Base-by-base conservation (phyloP, 2,113 vertebrate genomes). In the Hoplias malabaricus region DNA sequence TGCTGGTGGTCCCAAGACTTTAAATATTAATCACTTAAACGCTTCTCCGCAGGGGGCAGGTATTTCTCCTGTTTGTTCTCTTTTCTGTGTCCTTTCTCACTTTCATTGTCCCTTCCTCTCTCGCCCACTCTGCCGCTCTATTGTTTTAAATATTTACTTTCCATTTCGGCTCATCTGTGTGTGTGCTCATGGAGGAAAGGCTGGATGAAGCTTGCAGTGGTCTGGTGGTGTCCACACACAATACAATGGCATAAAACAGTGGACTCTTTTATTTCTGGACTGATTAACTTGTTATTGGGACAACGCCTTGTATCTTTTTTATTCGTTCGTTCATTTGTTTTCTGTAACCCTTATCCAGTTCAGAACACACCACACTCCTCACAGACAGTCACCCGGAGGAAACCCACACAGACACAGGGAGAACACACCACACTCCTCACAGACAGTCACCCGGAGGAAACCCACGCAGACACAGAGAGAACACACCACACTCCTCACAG, bases 21-120 rank as follows among this genome's bases (percentile, higher is more conserved):
- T 43, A 80, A 81, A 73, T 61, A 71, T 78, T 84, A 85, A 85
- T 85, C 83, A 85, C 75, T 78, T 80, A 85, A 85, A 81, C 75
- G 78, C 53, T 78, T 12, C 66, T 75, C 76, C 79, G 70, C 27
- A 42, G 72, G 76, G 75, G 59, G 33, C 33, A 11, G 38, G 68
- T 69, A 57, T 40, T 36, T 31, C 29, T 31, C n/a, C 38, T 69
- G 71, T 81, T 81, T 79, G 72, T 81, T 84, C 79, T 78, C 19
- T 29, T 79, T 76, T 42, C 67, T 50, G 10, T 16, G 2, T 12
- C 13, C 19, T 48, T 12, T 34, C 29, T 56, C 69, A 56, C 2
- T 25, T 33, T 29, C 36, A 43, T 38, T 57, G 19, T 50, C 38
- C 8, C 16, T 48, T 46, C 25, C 10, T 29, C 33, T 13, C 34